Evolutionary conservation across 2,888 invertebrate species (phyloP), one percentile per base, ranked within the genome.

Genomic region (Acleris sparsana): DNA sequence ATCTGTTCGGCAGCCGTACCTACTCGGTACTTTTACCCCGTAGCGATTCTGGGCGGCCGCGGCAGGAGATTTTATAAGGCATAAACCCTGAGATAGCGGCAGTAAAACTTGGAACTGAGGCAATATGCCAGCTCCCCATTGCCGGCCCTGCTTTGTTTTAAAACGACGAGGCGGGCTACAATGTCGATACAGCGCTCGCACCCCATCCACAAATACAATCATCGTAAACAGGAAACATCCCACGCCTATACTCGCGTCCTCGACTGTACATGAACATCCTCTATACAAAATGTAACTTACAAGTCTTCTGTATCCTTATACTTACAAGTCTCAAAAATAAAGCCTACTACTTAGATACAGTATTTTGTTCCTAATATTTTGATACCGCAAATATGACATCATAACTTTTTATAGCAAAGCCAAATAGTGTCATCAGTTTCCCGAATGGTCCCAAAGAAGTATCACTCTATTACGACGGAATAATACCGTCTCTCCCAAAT

Each of bases 381-480:
- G 84, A 83, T 83, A 79, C 83, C 80, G 75, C 85, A 84, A 86
- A 85, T 82, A 85, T 84, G 83, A 85, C 80, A 83, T 84, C 84
- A 82, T 90, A 88, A 88, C 88, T 86, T 90, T 91, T 91, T 91
- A 90, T 86, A 85, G 80, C 80, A 78, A 84, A 87, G 85, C 84
- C 87, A 86, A 90, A 89, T 90, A 87, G 89, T 86, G 80, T 87
- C 88, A 84, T 85, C 84, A 86, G 84, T 86, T 86, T 81, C 79
- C 82, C 82, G 82, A 85, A 86, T 82, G 84, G 80, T 82, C 86
- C 84, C 79, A 80, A 84, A 83, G 83, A 86, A 87, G 86, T 85
- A 85, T 86, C 87, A 86, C 86, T 86, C 85, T 86, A 87, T 87
- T 88, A 86, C 81, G 75, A 72, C 77, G 80, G 82, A 81, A 86